Evolutionary conservation across 2,113 vertebrate genomes (phyloP).

Genomic region (Hylia prasina): DNA sequence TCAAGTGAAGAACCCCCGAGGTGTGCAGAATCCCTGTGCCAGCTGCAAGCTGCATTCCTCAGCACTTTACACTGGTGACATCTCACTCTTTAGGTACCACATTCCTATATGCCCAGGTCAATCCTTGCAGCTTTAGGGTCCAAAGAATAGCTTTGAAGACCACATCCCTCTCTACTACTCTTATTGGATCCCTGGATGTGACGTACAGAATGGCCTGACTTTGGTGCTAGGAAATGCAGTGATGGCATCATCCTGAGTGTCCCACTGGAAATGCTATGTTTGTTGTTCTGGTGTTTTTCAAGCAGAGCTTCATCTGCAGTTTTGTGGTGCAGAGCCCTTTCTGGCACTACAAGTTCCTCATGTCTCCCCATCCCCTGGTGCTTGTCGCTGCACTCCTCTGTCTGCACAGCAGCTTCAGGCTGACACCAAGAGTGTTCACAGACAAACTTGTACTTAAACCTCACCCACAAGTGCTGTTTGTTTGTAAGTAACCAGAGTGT

Average conservation of each 20-base stretch:
- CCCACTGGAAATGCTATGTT: accelerated
- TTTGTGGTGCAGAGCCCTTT: not conserved
- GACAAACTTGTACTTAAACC: not conserved
- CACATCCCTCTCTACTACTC: not conserved
- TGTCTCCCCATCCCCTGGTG: not conserved
- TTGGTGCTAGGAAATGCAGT: not conserved
- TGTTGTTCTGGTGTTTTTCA: not conserved
- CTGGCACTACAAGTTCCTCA: not conserved
- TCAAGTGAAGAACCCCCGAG: not conserved
- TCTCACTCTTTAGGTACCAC: no score
- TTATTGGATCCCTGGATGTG: not conserved
- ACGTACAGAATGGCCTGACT: not conserved
- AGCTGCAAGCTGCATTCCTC: not conserved
- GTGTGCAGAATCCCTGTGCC: not conserved
- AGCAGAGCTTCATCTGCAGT: not conserved
- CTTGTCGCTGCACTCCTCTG: not conserved
- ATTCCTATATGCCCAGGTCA: not conserved
- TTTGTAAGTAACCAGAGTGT: not conserved
- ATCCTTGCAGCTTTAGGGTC: not conserved
- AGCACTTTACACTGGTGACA: not conserved
- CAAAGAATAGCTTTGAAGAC: not conserved
- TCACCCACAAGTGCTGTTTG: not conserved
- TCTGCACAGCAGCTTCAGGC: not conserved
- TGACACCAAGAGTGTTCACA: not conserved
- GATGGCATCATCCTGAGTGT: not conserved